A percentile compares a stretch with the other conserved stretches of the same genome.
These are phyloP conservation scores for Coryphaenoides rupestris DNA, from an alignment of 2,113 vertebrate species.

Conservation along the genomic window DNA sequence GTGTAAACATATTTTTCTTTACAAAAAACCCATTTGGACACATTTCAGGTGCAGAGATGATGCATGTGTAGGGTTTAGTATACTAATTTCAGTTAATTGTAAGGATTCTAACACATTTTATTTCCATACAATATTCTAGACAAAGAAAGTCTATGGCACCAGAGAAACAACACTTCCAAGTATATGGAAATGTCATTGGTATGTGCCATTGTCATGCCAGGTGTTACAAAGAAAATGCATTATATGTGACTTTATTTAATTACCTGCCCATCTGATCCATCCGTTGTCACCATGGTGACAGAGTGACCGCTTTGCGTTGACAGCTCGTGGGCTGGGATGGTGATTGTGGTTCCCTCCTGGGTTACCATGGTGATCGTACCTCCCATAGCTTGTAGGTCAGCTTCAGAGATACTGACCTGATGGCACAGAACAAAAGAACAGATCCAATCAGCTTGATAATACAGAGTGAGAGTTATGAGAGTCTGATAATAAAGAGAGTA, in stretches of 20 bases:
- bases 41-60: no score
- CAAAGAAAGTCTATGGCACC: no score
- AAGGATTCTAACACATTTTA: no score
- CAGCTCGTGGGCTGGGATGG: constrained; percentile 92
- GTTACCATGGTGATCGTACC: constrained; percentile 98
- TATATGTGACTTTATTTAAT: neutral
- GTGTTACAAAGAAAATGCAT: no score
- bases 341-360: constrained; percentile 96
- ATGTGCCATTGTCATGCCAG: no score
- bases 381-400: constrained; percentile 91
- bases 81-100: no score
- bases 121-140: no score
- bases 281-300: constrained; percentile 92
- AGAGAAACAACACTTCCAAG: no score
- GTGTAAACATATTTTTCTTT: no score
- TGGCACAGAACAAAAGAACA: constrained; percentile 4
- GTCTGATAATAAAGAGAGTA: neutral
- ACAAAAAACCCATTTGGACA: no score
- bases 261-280: constrained; percentile 92
- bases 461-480: neutral
- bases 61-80: no score
- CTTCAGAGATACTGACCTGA: constrained; percentile 94
- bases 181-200: no score
- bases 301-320: constrained; percentile 84
- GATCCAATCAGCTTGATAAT: neutral